Evolutionary conservation across 2,888 invertebrate species (phyloP).

Genomic region (Carpatolechia fugitivella): DNA sequence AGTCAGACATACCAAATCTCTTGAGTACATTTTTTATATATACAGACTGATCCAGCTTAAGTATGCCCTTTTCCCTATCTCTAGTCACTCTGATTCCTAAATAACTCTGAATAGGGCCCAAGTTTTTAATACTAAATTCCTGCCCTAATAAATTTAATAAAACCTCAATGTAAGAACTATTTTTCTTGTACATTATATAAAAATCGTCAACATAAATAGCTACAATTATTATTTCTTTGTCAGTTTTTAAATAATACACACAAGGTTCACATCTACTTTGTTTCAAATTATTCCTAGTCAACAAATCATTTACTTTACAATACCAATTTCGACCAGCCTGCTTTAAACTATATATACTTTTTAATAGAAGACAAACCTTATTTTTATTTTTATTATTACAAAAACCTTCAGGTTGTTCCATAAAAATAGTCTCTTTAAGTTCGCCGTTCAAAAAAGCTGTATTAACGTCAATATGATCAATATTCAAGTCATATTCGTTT

Average conservation of each 20-base stretch:
- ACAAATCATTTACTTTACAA: conserved; percentile 18
- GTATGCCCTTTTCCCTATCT: background rate
- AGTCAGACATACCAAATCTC: too few species aligned
- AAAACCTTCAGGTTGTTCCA: conserved; percentile 14
- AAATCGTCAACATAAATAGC: conserved; percentile 29
- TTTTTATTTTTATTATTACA: conserved; percentile 1
- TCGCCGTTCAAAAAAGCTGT: conserved; percentile 16
- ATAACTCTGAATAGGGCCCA: conserved; percentile 11
- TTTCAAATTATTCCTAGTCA: conserved; percentile 12
- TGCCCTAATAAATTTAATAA: background rate
- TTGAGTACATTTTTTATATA: too few species aligned
- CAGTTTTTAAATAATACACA: conserved; percentile 18
- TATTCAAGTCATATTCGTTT: conserved; percentile 22
- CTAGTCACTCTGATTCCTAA: conserved; percentile 2
- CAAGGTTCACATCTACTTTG: conserved; percentile 23
- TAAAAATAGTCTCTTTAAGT: background rate
- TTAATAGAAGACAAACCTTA: conserved; percentile 13
- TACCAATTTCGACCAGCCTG: conserved; percentile 29
- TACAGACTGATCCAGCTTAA: background rate
- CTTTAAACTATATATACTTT: conserved; percentile 27
- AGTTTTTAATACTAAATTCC: conserved; percentile 16
- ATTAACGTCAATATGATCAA: conserved; percentile 27
- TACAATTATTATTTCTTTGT: conserved; percentile 18
- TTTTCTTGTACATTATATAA: conserved; percentile 16
- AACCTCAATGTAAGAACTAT: too few species aligned